These are phyloP conservation scores for Panulirus ornatus DNA, from an alignment of 1,140 invertebrate species.

Conservation along the genomic window DNA sequence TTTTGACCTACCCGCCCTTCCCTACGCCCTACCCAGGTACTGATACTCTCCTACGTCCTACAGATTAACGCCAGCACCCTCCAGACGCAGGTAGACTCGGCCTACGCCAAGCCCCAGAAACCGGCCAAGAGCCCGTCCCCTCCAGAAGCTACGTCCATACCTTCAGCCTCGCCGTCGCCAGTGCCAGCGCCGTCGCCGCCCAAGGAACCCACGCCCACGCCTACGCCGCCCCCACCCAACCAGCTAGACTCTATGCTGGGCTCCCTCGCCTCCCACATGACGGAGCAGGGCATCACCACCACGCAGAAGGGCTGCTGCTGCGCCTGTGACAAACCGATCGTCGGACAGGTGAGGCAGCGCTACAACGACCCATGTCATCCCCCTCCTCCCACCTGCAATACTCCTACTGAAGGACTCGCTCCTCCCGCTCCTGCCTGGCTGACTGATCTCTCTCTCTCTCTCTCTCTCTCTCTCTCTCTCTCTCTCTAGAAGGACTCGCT, in stretches of 20 bases:
- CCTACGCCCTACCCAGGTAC: background rate
- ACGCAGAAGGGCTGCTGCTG: constrained; percentile 99
- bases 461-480: too few species aligned
- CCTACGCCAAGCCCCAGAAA: constrained; percentile 86
- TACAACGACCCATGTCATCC: too few species aligned
- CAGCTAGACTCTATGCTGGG: constrained; percentile 96
- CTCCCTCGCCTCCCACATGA: constrained; percentile 94
- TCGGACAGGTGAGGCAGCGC: constrained; percentile 95
- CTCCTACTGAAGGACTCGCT: too few species aligned
- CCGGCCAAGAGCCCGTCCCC: constrained; percentile 80
- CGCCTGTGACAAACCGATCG: constrained; percentile 98
- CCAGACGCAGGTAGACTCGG: constrained; percentile 83
- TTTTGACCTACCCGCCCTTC: background rate
- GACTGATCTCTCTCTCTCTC: too few species aligned
- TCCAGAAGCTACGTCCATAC: constrained; percentile 78
- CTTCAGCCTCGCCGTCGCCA: constrained; percentile 77
- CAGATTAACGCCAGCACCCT: constrained; percentile 82
- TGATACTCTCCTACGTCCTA: background rate
- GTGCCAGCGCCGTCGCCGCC: constrained; percentile 79
- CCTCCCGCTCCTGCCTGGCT: too few species aligned
- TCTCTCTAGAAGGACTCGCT: too few species aligned
- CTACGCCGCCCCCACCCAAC: constrained; percentile 77
- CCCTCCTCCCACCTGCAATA: too few species aligned
- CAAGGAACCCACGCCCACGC: constrained; percentile 76
- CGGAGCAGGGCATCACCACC: constrained; percentile 96